phyloP scores from a whole-genome alignment of 2,113 vertebrate genomes.

The Sorex fumeus region DNA sequence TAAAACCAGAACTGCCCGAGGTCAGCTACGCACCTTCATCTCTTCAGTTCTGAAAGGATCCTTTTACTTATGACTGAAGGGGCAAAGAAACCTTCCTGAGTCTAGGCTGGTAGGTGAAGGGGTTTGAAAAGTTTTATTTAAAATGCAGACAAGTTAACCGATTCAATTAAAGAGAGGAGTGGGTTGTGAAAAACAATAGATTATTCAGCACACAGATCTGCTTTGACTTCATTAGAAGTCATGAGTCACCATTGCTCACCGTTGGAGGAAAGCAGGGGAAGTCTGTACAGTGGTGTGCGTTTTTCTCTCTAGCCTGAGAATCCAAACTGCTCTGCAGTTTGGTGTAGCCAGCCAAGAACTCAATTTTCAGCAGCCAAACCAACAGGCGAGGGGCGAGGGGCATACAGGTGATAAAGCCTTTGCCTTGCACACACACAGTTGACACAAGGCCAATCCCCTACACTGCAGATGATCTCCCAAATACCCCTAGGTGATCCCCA shows the following conservation, averaged over 20 bases:
- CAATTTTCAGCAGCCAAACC: neutral
- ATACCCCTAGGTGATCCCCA: too few relatives aligned
- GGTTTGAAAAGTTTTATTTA: conserved; percentile 66
- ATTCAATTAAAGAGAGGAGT: conserved; percentile 80
- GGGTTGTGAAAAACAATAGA: conserved; percentile 83
- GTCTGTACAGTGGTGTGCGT: conserved; percentile 68
- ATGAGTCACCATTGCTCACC: conserved; percentile 85
- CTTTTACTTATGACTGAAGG: conserved; percentile 67
- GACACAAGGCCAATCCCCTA: too few relatives aligned
- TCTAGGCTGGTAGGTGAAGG: conserved; percentile 76
- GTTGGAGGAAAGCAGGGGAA: conserved; percentile 84
- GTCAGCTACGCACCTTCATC: neutral
- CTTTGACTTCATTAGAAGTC: conserved; percentile 82
- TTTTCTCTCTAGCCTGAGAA: conserved; percentile 82
- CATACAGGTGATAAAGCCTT: too few relatives aligned
- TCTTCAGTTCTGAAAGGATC: conserved; percentile 52
- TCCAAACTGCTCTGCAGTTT: conserved; percentile 75
- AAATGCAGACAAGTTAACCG: conserved; percentile 73
- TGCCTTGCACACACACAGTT: too few relatives aligned
- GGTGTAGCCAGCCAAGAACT: conserved; percentile 78
- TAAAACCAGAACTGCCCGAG: neutral
- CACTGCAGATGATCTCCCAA: too few relatives aligned
- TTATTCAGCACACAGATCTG: conserved; percentile 74
- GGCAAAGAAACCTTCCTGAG: conserved; percentile 68
- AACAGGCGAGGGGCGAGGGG: neutral